Percentiles rank a stretch among this genome's conserved stretches.
phyloP scores from a whole-genome alignment of 2,113 vertebrate genomes.

The Pomatostomus ruficeps region DNA sequence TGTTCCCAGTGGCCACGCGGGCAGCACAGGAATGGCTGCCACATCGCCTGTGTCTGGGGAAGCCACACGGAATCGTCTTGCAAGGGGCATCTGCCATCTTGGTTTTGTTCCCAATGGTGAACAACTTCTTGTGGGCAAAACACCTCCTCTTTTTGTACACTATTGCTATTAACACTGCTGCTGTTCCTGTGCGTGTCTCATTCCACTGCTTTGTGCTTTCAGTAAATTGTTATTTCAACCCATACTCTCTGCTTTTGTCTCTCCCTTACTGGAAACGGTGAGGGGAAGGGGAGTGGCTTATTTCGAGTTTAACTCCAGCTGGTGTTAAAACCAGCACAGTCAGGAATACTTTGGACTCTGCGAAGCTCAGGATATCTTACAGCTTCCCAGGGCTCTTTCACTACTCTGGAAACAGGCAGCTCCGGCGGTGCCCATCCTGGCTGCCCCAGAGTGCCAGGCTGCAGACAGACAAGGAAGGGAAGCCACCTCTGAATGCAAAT shows the following conservation, averaged over 20 bases:
- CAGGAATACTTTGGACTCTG: background rate
- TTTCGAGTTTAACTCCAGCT: background rate
- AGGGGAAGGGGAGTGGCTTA: background rate
- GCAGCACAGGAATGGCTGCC: accelerated
- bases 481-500: background rate
- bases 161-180: background rate
- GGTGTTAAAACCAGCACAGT: background rate
- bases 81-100: background rate
- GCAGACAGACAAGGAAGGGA: background rate
- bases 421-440: background rate
- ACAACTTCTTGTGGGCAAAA: background rate
- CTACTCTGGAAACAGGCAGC: accelerated
- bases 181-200: background rate
- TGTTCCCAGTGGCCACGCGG: background rate
- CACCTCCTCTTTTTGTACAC: background rate
- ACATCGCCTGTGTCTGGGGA: background rate
- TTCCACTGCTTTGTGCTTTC: background rate
- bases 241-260: background rate
- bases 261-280: accelerated
- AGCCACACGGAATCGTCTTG: background rate
- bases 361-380: background rate
- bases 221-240: background rate
- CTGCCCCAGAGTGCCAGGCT: background rate
- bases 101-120: background rate
- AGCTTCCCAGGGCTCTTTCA: background rate